Conservation (phyloP, 2,888 invertebrate species). For the Pristionchus japonicus region DNA sequence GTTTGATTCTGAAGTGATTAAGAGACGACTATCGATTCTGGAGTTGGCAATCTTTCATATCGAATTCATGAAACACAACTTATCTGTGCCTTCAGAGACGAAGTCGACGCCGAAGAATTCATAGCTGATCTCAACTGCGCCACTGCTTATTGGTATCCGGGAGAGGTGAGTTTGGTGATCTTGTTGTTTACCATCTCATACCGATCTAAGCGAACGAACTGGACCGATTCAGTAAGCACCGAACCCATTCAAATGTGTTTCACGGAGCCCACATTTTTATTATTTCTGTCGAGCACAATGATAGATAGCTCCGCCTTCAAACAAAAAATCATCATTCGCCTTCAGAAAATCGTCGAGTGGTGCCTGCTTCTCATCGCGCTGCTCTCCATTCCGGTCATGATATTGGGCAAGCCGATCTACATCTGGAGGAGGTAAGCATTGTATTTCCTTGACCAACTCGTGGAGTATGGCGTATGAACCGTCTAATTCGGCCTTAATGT, state of each 20-base stretch:
- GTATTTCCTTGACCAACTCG: too few relatives aligned
- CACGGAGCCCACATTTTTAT: too few relatives aligned
- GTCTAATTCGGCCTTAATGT: too few relatives aligned
- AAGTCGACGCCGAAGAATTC: neutral
- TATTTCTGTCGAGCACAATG: too few relatives aligned
- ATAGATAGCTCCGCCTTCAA: too few relatives aligned
- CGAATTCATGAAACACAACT: neutral
- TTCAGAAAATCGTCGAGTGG: constrained; percentile 62
- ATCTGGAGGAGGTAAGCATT: neutral
- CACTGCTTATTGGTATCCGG: constrained; percentile 75
- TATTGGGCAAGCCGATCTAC: constrained; percentile 72
- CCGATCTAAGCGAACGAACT: too few relatives aligned
- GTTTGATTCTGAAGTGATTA: neutral
- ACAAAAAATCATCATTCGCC: neutral
- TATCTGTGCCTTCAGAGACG: neutral
- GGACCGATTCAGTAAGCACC: too few relatives aligned
- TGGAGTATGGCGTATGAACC: neutral
- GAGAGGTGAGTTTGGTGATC: constrained; percentile 64
- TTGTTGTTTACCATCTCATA: too few relatives aligned
- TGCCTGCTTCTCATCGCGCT: constrained; percentile 75
- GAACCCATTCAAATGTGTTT: too few relatives aligned
- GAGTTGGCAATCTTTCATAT: neutral
- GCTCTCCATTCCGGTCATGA: constrained; percentile 72
- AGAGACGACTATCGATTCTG: neutral
- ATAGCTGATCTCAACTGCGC: constrained; percentile 56